Percentiles rank a stretch among this genome's conserved stretches.
These are phyloP conservation scores for Eudorcas thomsonii DNA, from an alignment of 2,113 vertebrate genomes.

Conservation along the genomic window DNA sequence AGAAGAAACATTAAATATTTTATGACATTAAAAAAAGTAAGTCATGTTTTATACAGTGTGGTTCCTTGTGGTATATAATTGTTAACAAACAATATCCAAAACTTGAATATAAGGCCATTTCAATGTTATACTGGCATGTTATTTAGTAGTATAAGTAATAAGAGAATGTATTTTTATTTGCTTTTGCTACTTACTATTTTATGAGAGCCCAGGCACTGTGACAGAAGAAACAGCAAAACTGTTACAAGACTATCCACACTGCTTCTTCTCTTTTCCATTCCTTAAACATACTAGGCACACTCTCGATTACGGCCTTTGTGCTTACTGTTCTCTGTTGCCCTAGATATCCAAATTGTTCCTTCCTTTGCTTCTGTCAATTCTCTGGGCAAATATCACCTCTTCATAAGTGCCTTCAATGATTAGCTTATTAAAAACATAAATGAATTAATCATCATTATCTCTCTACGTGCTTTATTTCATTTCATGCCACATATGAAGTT, in stretches of 20 bases:
- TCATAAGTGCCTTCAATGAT: background rate
- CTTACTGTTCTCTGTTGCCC: background rate
- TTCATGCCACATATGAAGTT: background rate
- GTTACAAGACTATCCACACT: too few relatives aligned
- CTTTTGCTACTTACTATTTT: background rate
- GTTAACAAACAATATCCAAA: background rate
- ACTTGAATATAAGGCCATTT: background rate
- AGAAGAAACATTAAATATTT: background rate
- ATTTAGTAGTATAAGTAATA: background rate
- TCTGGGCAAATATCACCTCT: background rate
- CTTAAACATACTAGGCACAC: background rate
- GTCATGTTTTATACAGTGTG: background rate
- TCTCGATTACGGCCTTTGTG: background rate
- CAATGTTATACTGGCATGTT: background rate
- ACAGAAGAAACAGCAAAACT: background rate
- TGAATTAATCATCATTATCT: background rate
- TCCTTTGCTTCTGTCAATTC: background rate
- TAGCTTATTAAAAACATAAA: background rate
- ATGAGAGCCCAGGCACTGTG: background rate
- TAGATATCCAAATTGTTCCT: background rate
- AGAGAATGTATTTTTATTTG: background rate
- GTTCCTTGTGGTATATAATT: background rate
- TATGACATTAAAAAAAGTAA: background rate
- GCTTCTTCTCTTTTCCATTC: background rate
- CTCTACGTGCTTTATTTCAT: background rate